Evolutionary conservation across 1,140 invertebrate species (phyloP), one percentile per base, ranked within the genome.

Genomic region (Protaetia brevitarsis): DNA sequence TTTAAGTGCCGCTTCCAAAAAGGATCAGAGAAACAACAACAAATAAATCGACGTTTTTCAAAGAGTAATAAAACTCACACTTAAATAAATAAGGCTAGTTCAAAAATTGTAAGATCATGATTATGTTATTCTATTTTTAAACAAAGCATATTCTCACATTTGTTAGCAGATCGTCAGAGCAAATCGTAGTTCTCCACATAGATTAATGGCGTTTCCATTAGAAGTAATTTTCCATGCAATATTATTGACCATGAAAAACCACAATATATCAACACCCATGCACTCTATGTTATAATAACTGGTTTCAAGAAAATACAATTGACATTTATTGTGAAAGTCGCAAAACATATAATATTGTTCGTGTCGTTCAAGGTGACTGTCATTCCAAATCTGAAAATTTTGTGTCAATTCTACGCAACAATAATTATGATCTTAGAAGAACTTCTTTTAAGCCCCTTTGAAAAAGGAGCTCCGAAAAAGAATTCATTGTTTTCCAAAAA

Each of bases 81-180:
- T 67, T 71, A 56, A 73, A 71, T 72, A n/a, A n/a, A n/a, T n/a
- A 66, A 72, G 72, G 68, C 73, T 65, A 68, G 69, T 66, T 70
- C 72, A 69, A 75, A 74, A 74, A 67, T 67, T 64, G 21, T 28
- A 63, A 64, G 68, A 61, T 56, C 23, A 30, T 69, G 68, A 57
- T 26, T 73, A 69, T 73, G 71, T 69, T 74, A 74, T 73, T 72
- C 67, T 69, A 74, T 72, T 61, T 68, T 73, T 72, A n/a, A 66
- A 75, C 66, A 74, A 72, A 67, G 67, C 66, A 69, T 73, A 73
- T 66, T 74, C 69, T 41, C 72, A 71, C 65, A 71, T 74, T 66
- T 72, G 72, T 73, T 73, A 70, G 72, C 72, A 71, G 68, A 74
- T 69, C 72, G 69, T 69, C 68, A 73, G 71, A 72, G 58, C 71